A percentile compares a stretch with the other conserved stretches of the same genome.
These are phyloP conservation scores for Ariopsis seemanni DNA, from an alignment of 2,113 vertebrate species.

Conservation along the genomic window DNA sequence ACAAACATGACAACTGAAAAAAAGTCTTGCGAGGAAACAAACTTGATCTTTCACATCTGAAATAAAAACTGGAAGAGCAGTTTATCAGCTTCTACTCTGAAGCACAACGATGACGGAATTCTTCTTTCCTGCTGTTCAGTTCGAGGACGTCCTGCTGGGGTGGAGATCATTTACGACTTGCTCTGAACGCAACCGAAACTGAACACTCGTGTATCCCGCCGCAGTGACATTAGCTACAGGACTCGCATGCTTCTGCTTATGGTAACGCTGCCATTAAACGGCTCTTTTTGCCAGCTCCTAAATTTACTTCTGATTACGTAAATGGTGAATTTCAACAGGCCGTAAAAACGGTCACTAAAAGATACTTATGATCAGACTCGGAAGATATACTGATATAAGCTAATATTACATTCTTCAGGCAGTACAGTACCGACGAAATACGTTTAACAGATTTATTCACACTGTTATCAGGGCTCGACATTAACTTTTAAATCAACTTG, in stretches of 20 bases:
- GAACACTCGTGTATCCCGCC: neutral
- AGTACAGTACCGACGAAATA: neutral
- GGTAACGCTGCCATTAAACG: neutral
- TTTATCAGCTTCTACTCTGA: neutral
- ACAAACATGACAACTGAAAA: neutral
- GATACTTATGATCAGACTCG: neutral
- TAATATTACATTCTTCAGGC: neutral
- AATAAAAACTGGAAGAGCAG: neutral
- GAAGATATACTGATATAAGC: neutral
- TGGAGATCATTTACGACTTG: neutral
- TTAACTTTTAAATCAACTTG: too few species aligned
- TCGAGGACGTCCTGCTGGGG: neutral
- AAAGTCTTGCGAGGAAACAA: neutral
- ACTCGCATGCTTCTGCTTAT: neutral
- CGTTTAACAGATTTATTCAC: neutral
- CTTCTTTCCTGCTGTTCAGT: neutral
- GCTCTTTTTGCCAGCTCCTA: neutral
- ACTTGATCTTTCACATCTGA: neutral
- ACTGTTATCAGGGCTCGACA: neutral
- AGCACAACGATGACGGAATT: neutral
- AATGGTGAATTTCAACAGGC: neutral
- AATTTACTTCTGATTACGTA: neutral
- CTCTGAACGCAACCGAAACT: neutral
- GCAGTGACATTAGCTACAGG: neutral
- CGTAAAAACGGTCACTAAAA: neutral